Evolutionary conservation across 2,888 invertebrate genomes (phyloP), one percentile per base, ranked within the genome.

Genomic region (Cremastinae sp.): DNA sequence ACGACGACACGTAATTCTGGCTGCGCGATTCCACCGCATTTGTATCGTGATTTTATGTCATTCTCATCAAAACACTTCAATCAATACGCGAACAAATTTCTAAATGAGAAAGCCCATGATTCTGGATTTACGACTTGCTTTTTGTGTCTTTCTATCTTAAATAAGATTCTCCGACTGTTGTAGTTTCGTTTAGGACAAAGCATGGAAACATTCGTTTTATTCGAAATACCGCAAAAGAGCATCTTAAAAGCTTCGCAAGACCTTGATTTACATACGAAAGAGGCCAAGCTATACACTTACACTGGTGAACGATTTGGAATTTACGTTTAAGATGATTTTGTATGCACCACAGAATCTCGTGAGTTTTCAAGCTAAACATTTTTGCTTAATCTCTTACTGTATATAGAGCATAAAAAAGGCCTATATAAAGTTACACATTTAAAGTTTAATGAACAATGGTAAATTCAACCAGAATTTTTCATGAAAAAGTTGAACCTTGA

Each of bases 1-100:
- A 64, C 41, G 61, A 54, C 71, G 56, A 70, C 16, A 28, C 69
- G 56, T 51, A 59, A 62, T 34, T 49, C n/a, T 38, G 34, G 16
- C 38, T 51, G 51, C 18, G 34, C 47, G 53, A 54, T 41, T 38
- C 20, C 43, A 34, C 22, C 53, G 22, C 18, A 45, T 56, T 53
- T 51, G 49, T 12, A 8, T 8, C 28, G 10, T 22, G 8, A 4
- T 66, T 61, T 65, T 54, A 9, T 16, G 22, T 36, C 22, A n/a
- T 20, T 3, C 54, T 45, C 14, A 18, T 61, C 45, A 8, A 16
- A 20, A 36, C 38, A 22, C 20, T 49, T 49, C 43, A 41, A 34
- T 54, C 16, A 41, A 10, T 54, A 7, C n/a, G 2, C 9, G 10
- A 14, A 58, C 14, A 38, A 68, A 38, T 49, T 68, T 28, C 16